These are phyloP conservation scores for Tichodroma muraria DNA, from an alignment of 2,113 vertebrate genomes.

Conservation along the genomic window DNA sequence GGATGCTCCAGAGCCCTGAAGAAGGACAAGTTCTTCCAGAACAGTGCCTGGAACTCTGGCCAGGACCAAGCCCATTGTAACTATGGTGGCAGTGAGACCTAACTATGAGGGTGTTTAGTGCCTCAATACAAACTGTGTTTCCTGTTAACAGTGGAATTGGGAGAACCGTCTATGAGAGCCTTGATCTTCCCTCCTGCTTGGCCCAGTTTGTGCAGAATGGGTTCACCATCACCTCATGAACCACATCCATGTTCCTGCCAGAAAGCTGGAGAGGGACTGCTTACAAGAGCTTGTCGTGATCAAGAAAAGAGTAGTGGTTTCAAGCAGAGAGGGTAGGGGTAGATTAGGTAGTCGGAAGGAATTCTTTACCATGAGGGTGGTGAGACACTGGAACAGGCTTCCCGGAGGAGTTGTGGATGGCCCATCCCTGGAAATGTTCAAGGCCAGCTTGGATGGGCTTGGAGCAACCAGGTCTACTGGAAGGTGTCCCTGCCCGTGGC, in stretches of 20 bases:
- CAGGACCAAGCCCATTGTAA: background rate
- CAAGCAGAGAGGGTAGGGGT: background rate
- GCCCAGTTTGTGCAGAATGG: background rate
- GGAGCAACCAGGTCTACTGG: background rate
- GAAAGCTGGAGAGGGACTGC: background rate
- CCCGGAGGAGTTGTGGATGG: background rate
- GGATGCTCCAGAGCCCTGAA: background rate
- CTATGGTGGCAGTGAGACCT: accelerated
- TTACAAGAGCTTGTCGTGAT: too few species aligned
- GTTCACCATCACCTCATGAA: accelerated
- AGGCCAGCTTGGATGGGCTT: background rate
- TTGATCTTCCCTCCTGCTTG: accelerated
- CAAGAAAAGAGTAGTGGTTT: too few species aligned
- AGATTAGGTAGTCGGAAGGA: background rate
- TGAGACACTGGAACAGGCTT: background rate
- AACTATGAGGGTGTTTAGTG: accelerated
- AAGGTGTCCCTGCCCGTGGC: background rate
- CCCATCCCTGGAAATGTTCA: background rate
- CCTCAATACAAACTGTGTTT: background rate
- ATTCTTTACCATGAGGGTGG: background rate
- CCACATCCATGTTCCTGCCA: background rate
- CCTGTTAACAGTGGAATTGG: accelerated
- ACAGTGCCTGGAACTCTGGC: background rate
- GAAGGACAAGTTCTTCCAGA: background rate
- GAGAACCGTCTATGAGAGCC: background rate